These are phyloP conservation scores for Crossaster papposus DNA, from an alignment of 53 echinoderm and acorn worm species.

Conservation along the genomic window DNA sequence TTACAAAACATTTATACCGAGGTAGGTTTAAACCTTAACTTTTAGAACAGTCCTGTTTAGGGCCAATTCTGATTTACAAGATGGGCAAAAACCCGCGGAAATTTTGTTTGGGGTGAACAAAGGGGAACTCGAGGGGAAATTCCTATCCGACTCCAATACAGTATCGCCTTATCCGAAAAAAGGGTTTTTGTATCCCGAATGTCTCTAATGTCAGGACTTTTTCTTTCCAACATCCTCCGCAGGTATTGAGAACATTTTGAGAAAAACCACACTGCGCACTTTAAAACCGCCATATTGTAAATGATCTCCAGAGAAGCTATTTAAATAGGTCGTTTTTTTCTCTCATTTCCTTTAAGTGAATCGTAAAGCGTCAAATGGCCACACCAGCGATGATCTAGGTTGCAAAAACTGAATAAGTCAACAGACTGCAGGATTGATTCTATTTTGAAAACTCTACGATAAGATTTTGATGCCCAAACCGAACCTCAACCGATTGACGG, in stretches of 20 bases:
- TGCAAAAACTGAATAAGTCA: not conserved
- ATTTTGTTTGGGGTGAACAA: too few relatives aligned
- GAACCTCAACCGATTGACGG: slow-evolving; percentile 6
- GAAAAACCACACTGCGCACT: not conserved
- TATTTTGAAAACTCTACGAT: not conserved
- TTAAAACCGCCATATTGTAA: not conserved
- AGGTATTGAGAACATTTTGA: not conserved
- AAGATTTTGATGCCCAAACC: slow-evolving; percentile 32
- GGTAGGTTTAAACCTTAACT: too few relatives aligned
- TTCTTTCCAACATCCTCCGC: too few relatives aligned
- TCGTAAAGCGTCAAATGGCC: not conserved
- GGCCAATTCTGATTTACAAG: too few relatives aligned
- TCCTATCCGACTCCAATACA: too few relatives aligned
- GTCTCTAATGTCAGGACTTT: too few relatives aligned
- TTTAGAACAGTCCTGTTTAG: too few relatives aligned
- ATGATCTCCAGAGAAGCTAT: not conserved
- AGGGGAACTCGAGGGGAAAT: too few relatives aligned
- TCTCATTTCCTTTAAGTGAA: slow-evolving; percentile 5
- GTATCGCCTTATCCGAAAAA: too few relatives aligned
- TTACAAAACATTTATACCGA: too few relatives aligned
- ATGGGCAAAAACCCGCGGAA: too few relatives aligned
- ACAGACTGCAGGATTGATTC: not conserved
- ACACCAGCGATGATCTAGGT: not conserved
- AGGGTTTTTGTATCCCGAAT: too few relatives aligned
- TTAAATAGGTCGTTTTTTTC: not conserved